phyloP scores from a whole-genome alignment of 2,113 vertebrate species.

The Panthera tigris region DNA sequence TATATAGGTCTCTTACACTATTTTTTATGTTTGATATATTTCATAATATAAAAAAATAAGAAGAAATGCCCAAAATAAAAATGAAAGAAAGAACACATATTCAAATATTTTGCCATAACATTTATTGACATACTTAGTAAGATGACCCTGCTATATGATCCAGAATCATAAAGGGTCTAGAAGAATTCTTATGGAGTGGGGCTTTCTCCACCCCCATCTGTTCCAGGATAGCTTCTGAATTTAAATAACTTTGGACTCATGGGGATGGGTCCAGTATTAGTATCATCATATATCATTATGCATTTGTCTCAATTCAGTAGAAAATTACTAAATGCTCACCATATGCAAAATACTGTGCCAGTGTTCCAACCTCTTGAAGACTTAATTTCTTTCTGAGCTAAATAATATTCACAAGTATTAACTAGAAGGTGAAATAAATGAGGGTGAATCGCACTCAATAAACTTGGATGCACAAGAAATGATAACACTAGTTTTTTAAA shows the following conservation, averaged over 20 bases:
- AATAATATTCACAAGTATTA: constrained; percentile 1
- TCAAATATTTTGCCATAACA: constrained; percentile 44
- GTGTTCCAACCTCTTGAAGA: neutral
- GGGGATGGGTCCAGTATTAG: neutral
- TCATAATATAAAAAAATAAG: neutral
- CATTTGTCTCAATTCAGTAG: constrained; percentile 7
- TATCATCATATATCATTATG: neutral
- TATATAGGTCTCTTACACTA: neutral
- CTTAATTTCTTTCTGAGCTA: neutral
- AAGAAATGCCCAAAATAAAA: constrained; percentile 44
- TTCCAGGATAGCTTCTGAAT: neutral
- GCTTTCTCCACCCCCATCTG: neutral
- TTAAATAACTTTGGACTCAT: constrained; percentile 5
- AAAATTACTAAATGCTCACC: constrained; percentile 24
- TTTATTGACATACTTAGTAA: neutral
- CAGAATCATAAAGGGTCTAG: neutral
- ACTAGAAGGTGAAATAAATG: neutral
- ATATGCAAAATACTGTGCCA: neutral
- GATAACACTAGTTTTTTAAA: neutral
- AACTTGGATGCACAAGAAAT: neutral
- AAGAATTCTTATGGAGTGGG: neutral
- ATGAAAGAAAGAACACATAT: neutral
- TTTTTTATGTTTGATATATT: constrained; percentile 24
- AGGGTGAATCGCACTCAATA: neutral
- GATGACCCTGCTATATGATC: neutral